A percentile compares a stretch with the other conserved stretches of the same genome.
Conservation (phyloP, 2,113 vertebrate genomes). For the Poecile atricapillus region DNA sequence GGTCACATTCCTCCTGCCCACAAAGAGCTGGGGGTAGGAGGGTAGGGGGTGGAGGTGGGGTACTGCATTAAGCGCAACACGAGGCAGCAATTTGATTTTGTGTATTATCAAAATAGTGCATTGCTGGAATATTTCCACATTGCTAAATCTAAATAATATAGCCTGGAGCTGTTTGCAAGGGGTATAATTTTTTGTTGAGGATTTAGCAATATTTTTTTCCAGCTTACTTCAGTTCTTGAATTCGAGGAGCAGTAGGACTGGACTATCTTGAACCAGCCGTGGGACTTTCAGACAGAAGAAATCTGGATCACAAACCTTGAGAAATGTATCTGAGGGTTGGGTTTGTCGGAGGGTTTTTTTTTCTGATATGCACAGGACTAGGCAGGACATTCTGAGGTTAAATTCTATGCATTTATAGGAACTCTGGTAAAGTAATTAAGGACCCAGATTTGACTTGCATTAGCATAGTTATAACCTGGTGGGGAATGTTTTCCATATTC, state of each 20-base stretch:
- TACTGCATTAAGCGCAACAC: not conserved
- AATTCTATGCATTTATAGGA: constrained; percentile 57
- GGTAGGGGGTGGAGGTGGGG: not conserved
- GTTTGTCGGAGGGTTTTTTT: not conserved
- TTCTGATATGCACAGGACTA: not conserved
- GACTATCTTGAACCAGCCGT: not conserved
- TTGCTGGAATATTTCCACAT: not conserved
- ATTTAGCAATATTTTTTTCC: not conserved
- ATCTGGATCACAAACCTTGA: not conserved
- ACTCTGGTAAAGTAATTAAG: constrained; percentile 67
- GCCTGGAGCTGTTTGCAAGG: not conserved
- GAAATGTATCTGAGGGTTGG: not conserved
- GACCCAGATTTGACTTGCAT: constrained; percentile 54
- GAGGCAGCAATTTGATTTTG: not conserved
- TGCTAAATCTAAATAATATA: not conserved
- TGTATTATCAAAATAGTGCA: not conserved
- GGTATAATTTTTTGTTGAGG: not conserved
- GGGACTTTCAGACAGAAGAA: not conserved
- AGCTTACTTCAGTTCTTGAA: not conserved
- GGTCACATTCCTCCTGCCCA: not conserved
- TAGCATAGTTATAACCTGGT: constrained; percentile 63
- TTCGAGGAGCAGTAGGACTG: not conserved
- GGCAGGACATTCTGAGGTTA: constrained; percentile 54
- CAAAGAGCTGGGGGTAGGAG: not conserved
- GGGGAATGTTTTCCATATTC: constrained; percentile 63